These are phyloP conservation scores for Tanytarsus gracilentus DNA, from an alignment of 2,888 invertebrate genomes.

Conservation along the genomic window DNA sequence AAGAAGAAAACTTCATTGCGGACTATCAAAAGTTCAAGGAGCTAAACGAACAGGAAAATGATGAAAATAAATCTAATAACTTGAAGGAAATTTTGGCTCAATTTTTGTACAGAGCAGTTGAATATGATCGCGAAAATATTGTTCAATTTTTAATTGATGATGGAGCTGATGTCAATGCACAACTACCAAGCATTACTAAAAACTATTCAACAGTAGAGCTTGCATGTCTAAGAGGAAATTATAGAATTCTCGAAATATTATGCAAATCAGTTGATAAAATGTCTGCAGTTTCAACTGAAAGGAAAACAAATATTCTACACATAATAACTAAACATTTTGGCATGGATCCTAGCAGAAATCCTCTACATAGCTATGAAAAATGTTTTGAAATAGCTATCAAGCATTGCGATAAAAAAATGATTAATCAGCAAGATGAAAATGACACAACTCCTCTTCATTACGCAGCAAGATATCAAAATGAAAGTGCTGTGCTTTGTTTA, in stretches of 20 bases:
- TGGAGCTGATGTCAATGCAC: conserved; percentile 9
- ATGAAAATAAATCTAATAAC: conserved; percentile 14
- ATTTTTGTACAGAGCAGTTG: conserved; percentile 9
- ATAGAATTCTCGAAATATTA: neutral
- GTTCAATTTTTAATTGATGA: conserved; percentile 10
- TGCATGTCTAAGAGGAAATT: neutral
- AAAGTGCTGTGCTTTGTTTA: conserved; percentile 52
- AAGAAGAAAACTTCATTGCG: neutral
- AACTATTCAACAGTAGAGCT: neutral
- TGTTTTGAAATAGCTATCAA: neutral
- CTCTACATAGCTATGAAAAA: neutral
- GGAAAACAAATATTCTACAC: conserved; percentile 4
- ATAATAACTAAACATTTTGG: conserved; percentile 20
- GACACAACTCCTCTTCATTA: conserved; percentile 66
- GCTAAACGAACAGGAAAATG: neutral
- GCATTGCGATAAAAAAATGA: neutral
- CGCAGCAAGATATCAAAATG: conserved; percentile 62
- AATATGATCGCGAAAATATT: neutral
- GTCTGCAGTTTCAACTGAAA: neutral
- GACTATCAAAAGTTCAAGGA: conserved; percentile 17
- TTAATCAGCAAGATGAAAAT: conserved; percentile 55
- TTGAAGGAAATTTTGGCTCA: conserved; percentile 16
- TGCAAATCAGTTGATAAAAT: neutral
- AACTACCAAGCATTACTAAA: neutral
- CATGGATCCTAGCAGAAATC: neutral